A percentile compares a stretch with the other conserved stretches of the same genome.
Evolutionary conservation across 2,113 vertebrate genomes (phyloP).

Genomic region (Cromileptes altivelis): DNA sequence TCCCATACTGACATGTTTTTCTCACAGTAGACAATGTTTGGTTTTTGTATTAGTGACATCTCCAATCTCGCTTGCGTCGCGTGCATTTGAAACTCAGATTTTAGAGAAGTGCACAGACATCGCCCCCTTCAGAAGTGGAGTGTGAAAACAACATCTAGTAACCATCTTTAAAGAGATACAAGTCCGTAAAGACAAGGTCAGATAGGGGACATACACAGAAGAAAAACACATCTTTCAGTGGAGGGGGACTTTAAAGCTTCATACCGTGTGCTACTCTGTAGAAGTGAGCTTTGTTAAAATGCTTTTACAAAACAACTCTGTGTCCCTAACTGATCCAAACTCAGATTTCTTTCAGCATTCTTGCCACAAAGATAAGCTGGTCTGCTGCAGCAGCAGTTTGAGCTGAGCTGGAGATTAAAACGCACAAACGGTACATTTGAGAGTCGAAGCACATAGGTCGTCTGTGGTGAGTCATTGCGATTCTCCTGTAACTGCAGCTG

Average conservation of each 20-base stretch:
- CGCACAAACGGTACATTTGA: not conserved
- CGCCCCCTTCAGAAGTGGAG: too few species aligned
- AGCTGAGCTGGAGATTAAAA: slow-evolving; percentile 30
- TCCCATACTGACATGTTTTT: too few species aligned
- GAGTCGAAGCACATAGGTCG: not conserved
- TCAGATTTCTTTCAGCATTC: slow-evolving; percentile 12
- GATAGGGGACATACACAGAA: too few species aligned
- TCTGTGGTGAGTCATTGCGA: not conserved
- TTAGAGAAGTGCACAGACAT: too few species aligned
- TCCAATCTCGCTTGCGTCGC: too few species aligned
- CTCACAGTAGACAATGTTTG: too few species aligned
- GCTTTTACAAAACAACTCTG: not conserved
- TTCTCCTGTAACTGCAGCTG: slow-evolving; percentile 16
- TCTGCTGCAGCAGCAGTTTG: not conserved
- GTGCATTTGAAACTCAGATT: too few species aligned
- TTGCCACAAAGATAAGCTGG: not conserved
- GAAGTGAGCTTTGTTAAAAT: slow-evolving; percentile 5
- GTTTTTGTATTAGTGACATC: too few species aligned
- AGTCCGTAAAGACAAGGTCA: too few species aligned
- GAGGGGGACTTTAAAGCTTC: not conserved
- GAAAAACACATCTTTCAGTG: too few species aligned
- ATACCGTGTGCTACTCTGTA: slow-evolving; percentile 4
- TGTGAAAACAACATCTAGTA: too few species aligned
- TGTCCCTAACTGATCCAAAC: slow-evolving; percentile 9
- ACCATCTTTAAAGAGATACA: too few species aligned